A percentile compares a stretch with the other conserved stretches of the same genome.
Evolutionary conservation across 1,140 invertebrate species (phyloP).

Genomic region (Drosophila jambulina): DNA sequence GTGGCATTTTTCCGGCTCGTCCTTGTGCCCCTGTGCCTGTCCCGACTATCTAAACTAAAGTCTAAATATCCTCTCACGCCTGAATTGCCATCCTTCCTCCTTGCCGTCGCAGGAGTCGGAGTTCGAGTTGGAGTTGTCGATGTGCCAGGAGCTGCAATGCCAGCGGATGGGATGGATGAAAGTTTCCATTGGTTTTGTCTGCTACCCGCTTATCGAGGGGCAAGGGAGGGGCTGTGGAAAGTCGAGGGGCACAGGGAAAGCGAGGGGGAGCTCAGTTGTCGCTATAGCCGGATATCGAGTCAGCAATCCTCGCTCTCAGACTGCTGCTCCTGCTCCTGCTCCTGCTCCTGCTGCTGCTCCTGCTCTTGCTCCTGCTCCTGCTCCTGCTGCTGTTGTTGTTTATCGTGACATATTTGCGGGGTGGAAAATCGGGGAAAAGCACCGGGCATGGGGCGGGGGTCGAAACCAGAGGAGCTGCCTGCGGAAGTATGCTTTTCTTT

Average conservation of each 20-base stretch:
- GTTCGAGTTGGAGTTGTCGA: slow-evolving; percentile 5
- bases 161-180: slow-evolving; percentile 33
- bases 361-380: slow-evolving; percentile 5
- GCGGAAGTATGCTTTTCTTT: slow-evolving; percentile 74
- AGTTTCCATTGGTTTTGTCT: slow-evolving; percentile 55
- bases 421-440: slow-evolving; percentile 1
- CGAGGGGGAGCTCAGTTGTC: slow-evolving; percentile 11
- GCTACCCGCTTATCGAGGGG: slow-evolving; percentile 15
- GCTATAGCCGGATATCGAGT: slow-evolving; percentile 65
- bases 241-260: not conserved
- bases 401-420: slow-evolving; percentile 74
- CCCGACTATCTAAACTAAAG: slow-evolving; percentile 49
- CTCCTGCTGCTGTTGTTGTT: slow-evolving; percentile 57
- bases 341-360: slow-evolving; percentile 16
- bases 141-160: slow-evolving; percentile 22
- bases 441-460: not conserved
- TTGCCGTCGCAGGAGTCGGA: not conserved
- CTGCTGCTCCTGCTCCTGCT: slow-evolving; percentile 16
- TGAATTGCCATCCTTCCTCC: slow-evolving; percentile 49
- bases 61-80: slow-evolving; percentile 66
- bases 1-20: not conserved
- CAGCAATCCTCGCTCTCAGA: slow-evolving; percentile 47
- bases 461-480: slow-evolving; percentile 32
- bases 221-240: not conserved
- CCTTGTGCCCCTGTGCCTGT: not conserved